A percentile compares a stretch with the other conserved stretches of the same genome.
Conservation (phyloP, 2,113 vertebrate species). For the Limanda limanda region DNA sequence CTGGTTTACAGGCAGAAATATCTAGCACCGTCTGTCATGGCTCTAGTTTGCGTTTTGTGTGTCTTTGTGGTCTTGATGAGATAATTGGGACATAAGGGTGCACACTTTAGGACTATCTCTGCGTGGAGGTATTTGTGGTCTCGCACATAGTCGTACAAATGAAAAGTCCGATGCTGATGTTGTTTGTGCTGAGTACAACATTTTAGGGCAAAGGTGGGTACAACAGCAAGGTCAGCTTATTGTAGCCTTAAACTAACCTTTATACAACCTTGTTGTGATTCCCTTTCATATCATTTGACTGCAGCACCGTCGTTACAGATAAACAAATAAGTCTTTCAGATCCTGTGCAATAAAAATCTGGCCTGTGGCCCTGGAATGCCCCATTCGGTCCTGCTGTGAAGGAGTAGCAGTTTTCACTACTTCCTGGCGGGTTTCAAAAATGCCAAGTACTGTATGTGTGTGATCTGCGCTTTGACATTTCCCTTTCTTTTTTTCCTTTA, state of each 20-base stretch:
- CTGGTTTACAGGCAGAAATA: neutral
- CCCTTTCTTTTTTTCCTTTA: conserved; percentile 64
- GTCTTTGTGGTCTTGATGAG: neutral
- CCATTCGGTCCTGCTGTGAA: conserved; percentile 36
- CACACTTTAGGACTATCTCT: neutral
- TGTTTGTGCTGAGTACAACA: neutral
- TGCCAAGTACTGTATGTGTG: conserved; percentile 63
- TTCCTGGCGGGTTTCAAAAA: conserved; percentile 54
- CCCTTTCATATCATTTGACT: conserved; percentile 36
- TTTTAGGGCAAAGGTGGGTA: neutral
- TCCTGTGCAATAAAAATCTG: conserved; percentile 38
- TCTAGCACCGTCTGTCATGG: neutral
- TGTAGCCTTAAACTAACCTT: conserved; percentile 14
- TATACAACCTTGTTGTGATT: conserved; percentile 41
- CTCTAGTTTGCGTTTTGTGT: neutral
- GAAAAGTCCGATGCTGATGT: neutral
- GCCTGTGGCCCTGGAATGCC: conserved; percentile 49
- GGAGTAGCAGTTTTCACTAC: conserved; percentile 61
- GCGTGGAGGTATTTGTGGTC: neutral
- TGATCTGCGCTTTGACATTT: conserved; percentile 68
- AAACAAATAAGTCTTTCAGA: conserved; percentile 37
- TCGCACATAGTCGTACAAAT: neutral
- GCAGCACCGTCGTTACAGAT: conserved; percentile 37
- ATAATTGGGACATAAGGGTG: neutral
- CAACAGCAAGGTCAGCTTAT: neutral